Evolutionary conservation across 2,888 invertebrate genomes (phyloP).

Genomic region (Tridacna gigas): DNA sequence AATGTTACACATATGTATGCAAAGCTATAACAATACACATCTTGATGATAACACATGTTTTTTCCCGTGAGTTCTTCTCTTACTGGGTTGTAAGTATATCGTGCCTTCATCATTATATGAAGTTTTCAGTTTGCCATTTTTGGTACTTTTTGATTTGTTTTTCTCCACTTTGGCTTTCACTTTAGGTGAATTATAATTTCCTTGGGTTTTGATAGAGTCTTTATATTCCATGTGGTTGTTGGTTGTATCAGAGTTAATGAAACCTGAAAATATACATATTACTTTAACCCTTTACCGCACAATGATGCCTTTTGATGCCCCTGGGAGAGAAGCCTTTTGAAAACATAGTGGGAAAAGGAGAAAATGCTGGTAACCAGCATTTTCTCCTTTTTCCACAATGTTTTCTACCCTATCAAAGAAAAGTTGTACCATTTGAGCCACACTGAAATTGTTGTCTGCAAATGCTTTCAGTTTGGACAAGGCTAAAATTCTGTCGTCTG

Average conservation of each 20-base stretch:
- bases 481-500: too few relatives aligned
- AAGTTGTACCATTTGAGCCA: too few relatives aligned
- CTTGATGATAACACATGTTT: slow-evolving; percentile 74
- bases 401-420: too few relatives aligned
- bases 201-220: slow-evolving; percentile 47
- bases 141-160: slow-evolving; percentile 61
- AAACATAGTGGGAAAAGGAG: too few relatives aligned
- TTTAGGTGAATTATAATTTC: slow-evolving; percentile 61
- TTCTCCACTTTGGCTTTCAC: slow-evolving; percentile 67
- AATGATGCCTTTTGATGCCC: too few relatives aligned
- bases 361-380: too few relatives aligned
- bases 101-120: slow-evolving; percentile 72
- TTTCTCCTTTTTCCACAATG: too few relatives aligned
- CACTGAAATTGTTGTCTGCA: too few relatives aligned
- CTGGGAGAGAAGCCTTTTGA: too few relatives aligned
- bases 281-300: too few relatives aligned
- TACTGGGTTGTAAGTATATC: slow-evolving; percentile 80
- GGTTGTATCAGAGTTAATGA: slow-evolving; percentile 59
- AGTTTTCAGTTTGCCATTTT: slow-evolving; percentile 63
- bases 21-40: slow-evolving; percentile 77
- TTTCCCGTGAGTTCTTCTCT: slow-evolving; percentile 80
- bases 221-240: slow-evolving; percentile 60
- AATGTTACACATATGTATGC: background rate
- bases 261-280: slow-evolving; percentile 58
- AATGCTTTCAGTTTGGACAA: too few relatives aligned